Conservation (phyloP, 2,113 vertebrate species). For the Leptobrachium ailaonicum region DNA sequence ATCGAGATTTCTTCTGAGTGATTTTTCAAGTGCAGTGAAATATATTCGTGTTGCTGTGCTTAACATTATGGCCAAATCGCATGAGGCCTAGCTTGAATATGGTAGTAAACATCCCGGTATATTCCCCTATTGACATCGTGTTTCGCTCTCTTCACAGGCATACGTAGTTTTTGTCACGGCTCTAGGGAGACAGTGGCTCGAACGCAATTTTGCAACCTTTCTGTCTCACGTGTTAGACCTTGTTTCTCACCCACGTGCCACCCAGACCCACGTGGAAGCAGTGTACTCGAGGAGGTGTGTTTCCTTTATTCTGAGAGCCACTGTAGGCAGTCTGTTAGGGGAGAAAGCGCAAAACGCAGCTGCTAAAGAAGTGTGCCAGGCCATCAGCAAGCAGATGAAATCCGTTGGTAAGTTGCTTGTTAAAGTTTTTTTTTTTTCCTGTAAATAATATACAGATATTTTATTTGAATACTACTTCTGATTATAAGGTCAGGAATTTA, state of each 20-base stretch:
- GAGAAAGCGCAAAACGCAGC: slow-evolving; percentile 98
- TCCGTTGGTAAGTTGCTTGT: slow-evolving; percentile 86
- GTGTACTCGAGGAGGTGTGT: slow-evolving; percentile 97
- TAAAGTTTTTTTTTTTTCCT: too few relatives aligned
- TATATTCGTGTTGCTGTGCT: neutral
- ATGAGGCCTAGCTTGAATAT: too few relatives aligned
- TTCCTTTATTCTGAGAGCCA: slow-evolving; percentile 94
- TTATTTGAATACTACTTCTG: too few relatives aligned
- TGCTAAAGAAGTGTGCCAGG: slow-evolving; percentile 96
- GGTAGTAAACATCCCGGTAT: too few relatives aligned
- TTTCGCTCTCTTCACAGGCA: slow-evolving; percentile 71
- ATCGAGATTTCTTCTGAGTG: too few relatives aligned
- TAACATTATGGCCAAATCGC: too few relatives aligned
- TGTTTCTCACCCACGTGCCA: slow-evolving; percentile 94
- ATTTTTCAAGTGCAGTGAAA: too few relatives aligned
- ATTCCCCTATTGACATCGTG: neutral
- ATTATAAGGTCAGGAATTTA: too few relatives aligned
- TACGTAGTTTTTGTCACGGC: slow-evolving; percentile 96
- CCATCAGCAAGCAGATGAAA: slow-evolving; percentile 97
- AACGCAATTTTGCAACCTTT: slow-evolving; percentile 93
- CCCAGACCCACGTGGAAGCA: slow-evolving; percentile 94
- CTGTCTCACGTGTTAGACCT: slow-evolving; percentile 92
- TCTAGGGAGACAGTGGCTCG: slow-evolving; percentile 94
- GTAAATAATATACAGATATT: too few relatives aligned
- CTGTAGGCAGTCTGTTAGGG: slow-evolving; percentile 89